Conservation (phyloP, 2,888 invertebrate genomes). For the Hirtodrosophila histrioides region DNA sequence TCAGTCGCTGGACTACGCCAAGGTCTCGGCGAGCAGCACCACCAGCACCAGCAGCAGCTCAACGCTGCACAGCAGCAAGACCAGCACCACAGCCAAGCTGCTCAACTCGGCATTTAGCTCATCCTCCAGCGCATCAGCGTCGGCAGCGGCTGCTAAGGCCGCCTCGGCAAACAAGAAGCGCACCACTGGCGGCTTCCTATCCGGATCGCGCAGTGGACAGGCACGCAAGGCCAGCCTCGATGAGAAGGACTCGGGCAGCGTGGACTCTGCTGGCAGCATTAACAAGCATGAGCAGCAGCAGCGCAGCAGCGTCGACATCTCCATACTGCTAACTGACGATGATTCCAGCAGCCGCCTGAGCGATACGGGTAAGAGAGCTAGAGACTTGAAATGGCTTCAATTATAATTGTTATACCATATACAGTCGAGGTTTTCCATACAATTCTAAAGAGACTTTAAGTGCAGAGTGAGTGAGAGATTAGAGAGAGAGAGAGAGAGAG, state of each 20-base stretch:
- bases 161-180: conserved; percentile 51
- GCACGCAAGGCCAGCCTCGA: conserved; percentile 80
- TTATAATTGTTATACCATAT: too few relatives aligned
- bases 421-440: too few relatives aligned
- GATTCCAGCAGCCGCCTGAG: conserved; percentile 83
- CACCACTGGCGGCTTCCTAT: conserved; percentile 45
- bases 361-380: conserved; percentile 79
- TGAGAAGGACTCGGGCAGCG: conserved; percentile 80
- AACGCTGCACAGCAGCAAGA: conserved; percentile 60
- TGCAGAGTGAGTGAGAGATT: too few relatives aligned
- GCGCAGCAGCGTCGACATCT: conserved; percentile 82
- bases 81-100: conserved; percentile 57
- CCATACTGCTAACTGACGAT: conserved; percentile 82
- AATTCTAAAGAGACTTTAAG: too few relatives aligned
- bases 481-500: too few relatives aligned
- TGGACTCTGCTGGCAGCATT: conserved; percentile 65
- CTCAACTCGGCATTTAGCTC: conserved; percentile 55
- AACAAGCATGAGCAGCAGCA: conserved; percentile 75
- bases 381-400: too few relatives aligned
- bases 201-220: conserved; percentile 57
- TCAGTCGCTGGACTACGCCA: conserved; percentile 83
- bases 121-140: conserved; percentile 27
- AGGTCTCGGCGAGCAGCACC: conserved; percentile 75
- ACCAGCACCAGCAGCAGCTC: conserved; percentile 78
- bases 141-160: conserved; percentile 39